Conservation (phyloP, 2,888 invertebrate genomes). For the Cheilosia grossa region DNA sequence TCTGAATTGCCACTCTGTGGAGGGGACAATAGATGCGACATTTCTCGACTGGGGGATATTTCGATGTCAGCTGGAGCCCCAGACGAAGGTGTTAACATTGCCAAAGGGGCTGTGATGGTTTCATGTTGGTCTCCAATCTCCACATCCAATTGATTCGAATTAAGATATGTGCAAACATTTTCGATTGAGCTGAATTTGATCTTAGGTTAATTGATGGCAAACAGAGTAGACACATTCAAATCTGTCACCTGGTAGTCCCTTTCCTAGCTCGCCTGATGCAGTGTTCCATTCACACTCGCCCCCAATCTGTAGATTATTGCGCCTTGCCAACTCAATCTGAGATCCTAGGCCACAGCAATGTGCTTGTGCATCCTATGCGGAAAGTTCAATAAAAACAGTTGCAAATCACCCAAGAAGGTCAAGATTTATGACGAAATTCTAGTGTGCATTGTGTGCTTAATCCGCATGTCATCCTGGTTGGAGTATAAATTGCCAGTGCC, state of each 20-base stretch:
- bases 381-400: constrained; percentile 71
- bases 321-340: too few species aligned
- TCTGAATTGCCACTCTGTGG: constrained; percentile 77
- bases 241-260: constrained; percentile 45
- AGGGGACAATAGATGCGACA: not conserved
- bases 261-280: not conserved
- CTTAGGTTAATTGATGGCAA: constrained; percentile 58
- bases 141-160: constrained; percentile 55
- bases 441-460: constrained; percentile 71
- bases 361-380: not conserved
- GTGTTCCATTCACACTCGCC: not conserved
- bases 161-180: constrained; percentile 57
- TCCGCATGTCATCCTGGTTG: constrained; percentile 72
- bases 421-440: constrained; percentile 70
- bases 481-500: constrained; percentile 60
- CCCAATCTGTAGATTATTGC: constrained; percentile 5
- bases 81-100: constrained; percentile 31
- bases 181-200: constrained; percentile 54
- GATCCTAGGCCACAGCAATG: not conserved
- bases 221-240: constrained; percentile 28
- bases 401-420: constrained; percentile 70
- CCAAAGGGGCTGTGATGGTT: constrained; percentile 17
- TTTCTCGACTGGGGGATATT: too few species aligned
- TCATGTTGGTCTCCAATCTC: constrained; percentile 28
- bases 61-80: not conserved